Base-by-base conservation (phyloP, 2,888 invertebrate species). In the Theodoxus fluviatilis region DNA sequence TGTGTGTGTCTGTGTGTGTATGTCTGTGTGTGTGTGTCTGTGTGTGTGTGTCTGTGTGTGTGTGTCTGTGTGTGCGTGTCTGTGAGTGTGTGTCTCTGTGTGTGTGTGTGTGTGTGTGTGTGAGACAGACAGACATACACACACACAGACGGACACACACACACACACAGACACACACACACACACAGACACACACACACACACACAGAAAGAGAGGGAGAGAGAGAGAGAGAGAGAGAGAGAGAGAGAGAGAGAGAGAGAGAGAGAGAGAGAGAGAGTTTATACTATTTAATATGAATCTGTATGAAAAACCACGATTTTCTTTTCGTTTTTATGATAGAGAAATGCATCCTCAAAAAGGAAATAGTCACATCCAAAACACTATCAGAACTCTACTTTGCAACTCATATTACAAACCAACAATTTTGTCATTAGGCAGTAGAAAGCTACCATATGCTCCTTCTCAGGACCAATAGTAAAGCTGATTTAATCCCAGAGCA, bases 221-320 rank as follows among this genome's bases (percentile, higher is more conserved):
- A 12, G 37, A 63, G 63, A 6, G 63, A 63, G 63, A 31, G 63
- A 63, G 63, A 31, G 63, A 40, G 40, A 9, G 40, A n/a, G 25
- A 37, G 43, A 6, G 64, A 37, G 43, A 9, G 64, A 37, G 43
- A 15, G 40, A 37, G 64, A 33, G 64, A n/a, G 64, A 33, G 64
- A 37, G 64, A 33, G 64, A n/a, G 64, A 9, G 40, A n/a, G n/a
- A n/a, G n/a, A n/a, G n/a, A n/a, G n/a, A n/a, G n/a, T n/a, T n/a
- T n/a, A n/a, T n/a, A n/a, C n/a, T n/a, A n/a, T n/a, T n/a, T n/a
- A n/a, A n/a, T n/a, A n/a, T n/a, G n/a, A n/a, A n/a, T n/a, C n/a
- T n/a, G n/a, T n/a, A n/a, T n/a, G n/a, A n/a, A n/a, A n/a, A n/a
- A n/a, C n/a, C n/a, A n/a, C n/a, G n/a, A n/a, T n/a, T n/a, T n/a